Evolutionary conservation across 1,140 invertebrate species (phyloP).

Genomic region (Zaprionus inermis): DNA sequence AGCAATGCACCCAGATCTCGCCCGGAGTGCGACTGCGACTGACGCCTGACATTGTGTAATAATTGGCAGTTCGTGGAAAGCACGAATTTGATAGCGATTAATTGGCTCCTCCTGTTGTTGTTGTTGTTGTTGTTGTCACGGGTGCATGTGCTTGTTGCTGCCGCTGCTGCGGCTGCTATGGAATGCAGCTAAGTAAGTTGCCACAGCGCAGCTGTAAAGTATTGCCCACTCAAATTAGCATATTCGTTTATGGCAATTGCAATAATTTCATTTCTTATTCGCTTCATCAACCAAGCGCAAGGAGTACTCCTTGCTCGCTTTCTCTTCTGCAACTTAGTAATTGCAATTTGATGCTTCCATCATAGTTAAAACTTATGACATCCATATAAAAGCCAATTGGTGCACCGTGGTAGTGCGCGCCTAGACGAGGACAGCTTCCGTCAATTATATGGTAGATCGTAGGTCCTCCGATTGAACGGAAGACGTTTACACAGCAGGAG

Average conservation of each 20-base stretch:
- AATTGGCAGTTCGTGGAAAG: slow-evolving; percentile 79
- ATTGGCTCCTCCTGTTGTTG: slow-evolving; percentile 58
- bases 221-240: slow-evolving; percentile 62
- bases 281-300: slow-evolving; percentile 8
- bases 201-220: slow-evolving; percentile 3
- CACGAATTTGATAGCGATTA: slow-evolving; percentile 72
- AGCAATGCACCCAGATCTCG: slow-evolving; percentile 39
- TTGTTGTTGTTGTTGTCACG: too few relatives aligned
- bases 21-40: slow-evolving; percentile 18
- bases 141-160: slow-evolving; percentile 9
- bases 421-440: slow-evolving; percentile 63
- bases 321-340: slow-evolving; percentile 38
- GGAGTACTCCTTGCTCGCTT: neutral
- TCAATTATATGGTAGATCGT: slow-evolving; percentile 61
- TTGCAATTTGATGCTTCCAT: slow-evolving; percentile 61
- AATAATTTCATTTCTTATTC: slow-evolving; percentile 55
- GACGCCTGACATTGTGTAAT: slow-evolving; percentile 78
- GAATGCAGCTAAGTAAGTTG: slow-evolving; percentile 41
- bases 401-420: slow-evolving; percentile 33
- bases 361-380: slow-evolving; percentile 65
- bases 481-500: slow-evolving; percentile 53
- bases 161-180: slow-evolving; percentile 16
- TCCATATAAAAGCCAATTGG: slow-evolving; percentile 69
- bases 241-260: slow-evolving; percentile 74
- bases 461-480: slow-evolving; percentile 22